Evolutionary conservation across 2,113 vertebrate genomes (phyloP).

Genomic region (Cyphomyrus plagiostoma): DNA sequence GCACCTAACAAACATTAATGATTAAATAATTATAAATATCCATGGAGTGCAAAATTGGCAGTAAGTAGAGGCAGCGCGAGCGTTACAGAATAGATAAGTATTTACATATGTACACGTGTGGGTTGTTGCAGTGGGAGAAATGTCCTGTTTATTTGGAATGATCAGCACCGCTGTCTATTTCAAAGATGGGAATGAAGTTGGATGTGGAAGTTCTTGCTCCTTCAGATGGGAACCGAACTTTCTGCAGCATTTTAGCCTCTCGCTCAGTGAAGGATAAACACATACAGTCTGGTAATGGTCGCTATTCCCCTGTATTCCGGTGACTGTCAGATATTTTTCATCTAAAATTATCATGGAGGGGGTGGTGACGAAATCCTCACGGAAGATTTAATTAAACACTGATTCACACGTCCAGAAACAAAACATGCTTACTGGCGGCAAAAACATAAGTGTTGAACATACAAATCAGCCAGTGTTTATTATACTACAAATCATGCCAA

Average conservation of each 20-base stretch:
- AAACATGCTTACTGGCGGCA: not conserved
- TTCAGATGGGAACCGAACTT: not conserved
- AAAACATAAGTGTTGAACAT: not conserved
- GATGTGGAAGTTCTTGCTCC: not conserved
- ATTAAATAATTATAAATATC: not conserved
- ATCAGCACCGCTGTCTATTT: not conserved
- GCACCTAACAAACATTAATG: not conserved
- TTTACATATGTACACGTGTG: not conserved
- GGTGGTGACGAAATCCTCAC: not conserved
- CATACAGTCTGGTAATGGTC: not conserved
- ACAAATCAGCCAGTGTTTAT: not conserved
- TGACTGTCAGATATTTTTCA: not conserved
- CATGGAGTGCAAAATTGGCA: not conserved
- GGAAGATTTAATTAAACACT: not conserved
- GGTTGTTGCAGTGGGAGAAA: not conserved
- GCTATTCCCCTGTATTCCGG: not conserved
- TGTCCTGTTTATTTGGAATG: not conserved
- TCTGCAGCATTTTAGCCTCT: not conserved
- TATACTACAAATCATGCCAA: not conserved
- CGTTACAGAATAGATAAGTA: not conserved
- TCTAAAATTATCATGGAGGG: not conserved
- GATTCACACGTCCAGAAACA: not conserved
- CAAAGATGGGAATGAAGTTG: not conserved
- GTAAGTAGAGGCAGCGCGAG: not conserved
- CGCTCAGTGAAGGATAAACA: not conserved